Conservation (phyloP, 1,140 invertebrate genomes). For the Drosophila bifasciata region DNA sequence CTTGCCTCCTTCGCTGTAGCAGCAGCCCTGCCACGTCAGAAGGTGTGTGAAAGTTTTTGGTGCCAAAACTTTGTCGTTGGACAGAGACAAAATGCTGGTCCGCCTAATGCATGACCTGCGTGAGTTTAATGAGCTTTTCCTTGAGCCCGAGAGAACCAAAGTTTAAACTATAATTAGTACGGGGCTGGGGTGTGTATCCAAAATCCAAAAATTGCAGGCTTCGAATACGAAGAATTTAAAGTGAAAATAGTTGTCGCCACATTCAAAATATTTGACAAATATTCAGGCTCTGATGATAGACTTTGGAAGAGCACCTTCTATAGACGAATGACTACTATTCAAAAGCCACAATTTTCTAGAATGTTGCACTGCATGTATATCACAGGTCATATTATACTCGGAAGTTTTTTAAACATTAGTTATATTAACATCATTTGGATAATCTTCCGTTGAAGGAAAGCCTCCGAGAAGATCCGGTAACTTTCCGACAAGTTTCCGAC, state of each 20-base stretch:
- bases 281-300: no score
- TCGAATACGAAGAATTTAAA: conserved; percentile 1
- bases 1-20: background rate
- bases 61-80: conserved; percentile 29
- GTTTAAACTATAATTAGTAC: conserved; percentile 66
- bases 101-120: conserved; percentile 53
- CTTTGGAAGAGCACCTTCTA: no score
- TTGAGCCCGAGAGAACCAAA: conserved; percentile 40
- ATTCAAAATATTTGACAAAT: background rate
- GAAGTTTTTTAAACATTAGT: no score
- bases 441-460: conserved; percentile 11
- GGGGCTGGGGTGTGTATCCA: no score
- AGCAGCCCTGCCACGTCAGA: conserved; percentile 39
- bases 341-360: no score
- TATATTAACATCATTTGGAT: conserved; percentile 54
- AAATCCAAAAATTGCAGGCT: no score
- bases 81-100: conserved; percentile 36
- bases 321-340: no score
- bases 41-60: conserved; percentile 66
- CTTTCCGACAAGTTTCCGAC: conserved; percentile 33
- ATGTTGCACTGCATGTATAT: no score
- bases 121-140: conserved; percentile 76
- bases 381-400: no score
- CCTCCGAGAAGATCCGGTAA: conserved; percentile 11
- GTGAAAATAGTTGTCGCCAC: background rate